A percentile compares a stretch with the other conserved stretches of the same genome.
phyloP scores from a whole-genome alignment of 2,888 invertebrate species.

The Homarus gammarus region DNA sequence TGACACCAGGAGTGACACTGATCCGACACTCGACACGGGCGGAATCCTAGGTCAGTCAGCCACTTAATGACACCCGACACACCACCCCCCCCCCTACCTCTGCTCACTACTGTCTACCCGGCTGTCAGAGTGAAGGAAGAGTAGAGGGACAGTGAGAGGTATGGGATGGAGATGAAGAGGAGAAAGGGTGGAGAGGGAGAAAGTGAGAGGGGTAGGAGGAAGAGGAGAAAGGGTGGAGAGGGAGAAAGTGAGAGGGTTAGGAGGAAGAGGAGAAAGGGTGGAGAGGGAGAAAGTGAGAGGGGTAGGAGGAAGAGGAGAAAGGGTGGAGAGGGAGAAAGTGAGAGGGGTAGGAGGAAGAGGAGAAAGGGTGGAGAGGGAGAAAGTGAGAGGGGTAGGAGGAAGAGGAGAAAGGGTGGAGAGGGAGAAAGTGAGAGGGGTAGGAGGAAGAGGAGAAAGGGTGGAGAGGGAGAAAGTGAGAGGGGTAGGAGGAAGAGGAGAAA shows the following conservation, averaged over 20 bases:
- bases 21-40: too few relatives aligned
- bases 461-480: neutral
- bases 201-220: neutral
- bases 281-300: neutral
- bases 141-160: too few relatives aligned
- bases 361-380: neutral
- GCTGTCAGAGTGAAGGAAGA: too few relatives aligned
- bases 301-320: constrained; percentile 1
- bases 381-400: constrained; percentile 12
- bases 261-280: neutral
- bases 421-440: neutral
- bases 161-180: neutral
- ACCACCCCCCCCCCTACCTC: too few relatives aligned
- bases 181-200: neutral
- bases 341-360: too few relatives aligned
- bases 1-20: too few relatives aligned
- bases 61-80: too few relatives aligned
- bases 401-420: constrained; percentile 16
- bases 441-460: too few relatives aligned
- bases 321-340: too few relatives aligned
- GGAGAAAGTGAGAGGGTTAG: neutral
- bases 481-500: too few relatives aligned
- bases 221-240: neutral
- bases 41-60: too few relatives aligned
- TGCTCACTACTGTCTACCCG: too few relatives aligned